A percentile compares a stretch with the other conserved stretches of the same genome.
These are phyloP conservation scores for Athalia circularis DNA, from an alignment of 2,888 invertebrate genomes.

Conservation along the genomic window DNA sequence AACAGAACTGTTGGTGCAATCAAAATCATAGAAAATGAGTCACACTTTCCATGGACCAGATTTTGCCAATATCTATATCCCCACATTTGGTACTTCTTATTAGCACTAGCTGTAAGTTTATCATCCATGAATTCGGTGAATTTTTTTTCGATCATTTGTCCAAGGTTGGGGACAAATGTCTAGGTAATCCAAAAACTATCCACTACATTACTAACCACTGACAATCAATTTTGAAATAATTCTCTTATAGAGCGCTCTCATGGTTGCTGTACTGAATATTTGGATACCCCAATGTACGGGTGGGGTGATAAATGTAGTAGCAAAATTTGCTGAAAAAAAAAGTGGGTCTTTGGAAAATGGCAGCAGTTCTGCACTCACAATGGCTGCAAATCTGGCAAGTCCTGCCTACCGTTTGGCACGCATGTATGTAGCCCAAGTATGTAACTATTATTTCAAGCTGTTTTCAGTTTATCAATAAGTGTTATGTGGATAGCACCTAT, in stretches of 20 bases:
- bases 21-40: constrained; percentile 42
- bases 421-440: constrained; percentile 86
- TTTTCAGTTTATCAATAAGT: background rate
- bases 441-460: constrained; percentile 49
- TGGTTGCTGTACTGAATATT: constrained; percentile 91
- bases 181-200: constrained; percentile 42
- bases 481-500: no score
- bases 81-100: constrained; percentile 84
- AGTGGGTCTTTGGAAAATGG: constrained; percentile 69
- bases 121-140: constrained; percentile 19
- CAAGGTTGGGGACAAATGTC: background rate
- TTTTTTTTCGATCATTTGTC: background rate
- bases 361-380: constrained; percentile 72
- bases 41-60: constrained; percentile 84
- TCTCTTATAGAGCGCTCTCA: constrained; percentile 85
- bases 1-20: constrained; percentile 44
- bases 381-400: constrained; percentile 79
- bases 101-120: constrained; percentile 85
- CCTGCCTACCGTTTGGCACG: constrained; percentile 82
- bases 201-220: background rate
- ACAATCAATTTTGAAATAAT: constrained; percentile 11
- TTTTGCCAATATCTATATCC: constrained; percentile 85
- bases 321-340: constrained; percentile 75
- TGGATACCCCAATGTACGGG: constrained; percentile 92
- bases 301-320: constrained; percentile 86